These are phyloP conservation scores for Notarius quadriscutis DNA, from an alignment of 2,113 vertebrate species.

Conservation along the genomic window DNA sequence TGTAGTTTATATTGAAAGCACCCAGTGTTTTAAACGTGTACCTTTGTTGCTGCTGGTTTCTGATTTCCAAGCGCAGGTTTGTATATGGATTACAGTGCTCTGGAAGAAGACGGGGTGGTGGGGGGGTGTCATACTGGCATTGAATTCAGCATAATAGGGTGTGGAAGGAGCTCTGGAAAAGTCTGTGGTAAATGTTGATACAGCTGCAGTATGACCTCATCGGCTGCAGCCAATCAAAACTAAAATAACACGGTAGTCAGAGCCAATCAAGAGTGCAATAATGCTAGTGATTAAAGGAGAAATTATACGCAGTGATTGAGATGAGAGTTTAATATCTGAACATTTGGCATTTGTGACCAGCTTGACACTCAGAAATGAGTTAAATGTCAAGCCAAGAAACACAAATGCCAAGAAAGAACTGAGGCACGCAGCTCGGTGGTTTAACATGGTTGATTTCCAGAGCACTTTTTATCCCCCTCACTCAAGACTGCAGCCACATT, in stretches of 20 bases:
- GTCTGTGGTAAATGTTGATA: constrained; percentile 54
- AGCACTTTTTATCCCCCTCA: constrained; percentile 38
- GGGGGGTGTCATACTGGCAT: neutral
- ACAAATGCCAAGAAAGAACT: constrained; percentile 29
- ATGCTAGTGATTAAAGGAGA: constrained; percentile 50
- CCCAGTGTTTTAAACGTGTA: neutral
- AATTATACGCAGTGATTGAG: constrained; percentile 30
- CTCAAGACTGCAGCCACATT: constrained; percentile 36
- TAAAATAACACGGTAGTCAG: constrained; percentile 49
- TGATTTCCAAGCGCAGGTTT: constrained; percentile 10
- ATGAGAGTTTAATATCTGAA: constrained; percentile 50
- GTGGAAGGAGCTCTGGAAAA: constrained; percentile 49
- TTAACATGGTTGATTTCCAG: constrained; percentile 13
- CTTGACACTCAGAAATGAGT: constrained; percentile 32
- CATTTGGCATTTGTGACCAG: constrained; percentile 11
- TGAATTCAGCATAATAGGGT: constrained; percentile 23
- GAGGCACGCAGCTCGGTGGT: neutral
- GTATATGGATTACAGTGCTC: constrained; percentile 3
- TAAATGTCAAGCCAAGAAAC: constrained; percentile 46
- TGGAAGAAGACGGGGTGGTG: neutral
- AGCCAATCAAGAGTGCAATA: constrained; percentile 57
- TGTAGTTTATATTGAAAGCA: neutral
- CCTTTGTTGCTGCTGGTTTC: constrained; percentile 12
- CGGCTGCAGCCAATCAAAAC: constrained; percentile 61
- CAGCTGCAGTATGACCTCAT: constrained; percentile 63